Evolutionary conservation across 2,113 vertebrate species (phyloP), one percentile per base, ranked within the genome.

Genomic region (Phasianus colchicus): DNA sequence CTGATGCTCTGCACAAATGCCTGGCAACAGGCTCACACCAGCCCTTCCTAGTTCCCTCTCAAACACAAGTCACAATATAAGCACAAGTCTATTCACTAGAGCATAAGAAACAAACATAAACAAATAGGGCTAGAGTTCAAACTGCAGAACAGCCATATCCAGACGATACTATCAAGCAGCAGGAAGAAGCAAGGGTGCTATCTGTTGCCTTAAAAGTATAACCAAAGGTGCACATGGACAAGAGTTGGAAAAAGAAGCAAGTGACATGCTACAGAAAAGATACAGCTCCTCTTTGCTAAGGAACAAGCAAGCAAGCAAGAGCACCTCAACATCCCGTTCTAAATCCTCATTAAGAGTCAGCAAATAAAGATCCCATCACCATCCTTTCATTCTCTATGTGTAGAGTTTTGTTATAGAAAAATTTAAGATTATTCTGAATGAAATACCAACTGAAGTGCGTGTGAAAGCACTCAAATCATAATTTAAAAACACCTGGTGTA

Each of bases 331-430:
- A 42, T 57, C 24, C n/a, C 5, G 7, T 8, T 7, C 14, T 8
- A 93, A 76, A 88, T 80, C 45, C 11, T 90, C 48, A 43, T 6
- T 40, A 65, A 61, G 16, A 38, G n/a, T n/a, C 57, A 84, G 36
- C 25, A 79, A 81, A 64, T 50, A 70, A 79, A 88, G 25, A 80
- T 5, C 6, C 22, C 40, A 20, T 61, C 57, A 77, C 80, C 13
- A 42, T 61, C n/a, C 43, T 90, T 64, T 69, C 18, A 75, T 36
- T 52, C 64, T 78, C 47, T 12, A 32, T 0, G 1, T 0, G 0
- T 2, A 60, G 32, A 67, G 52, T 32, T 50, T 55, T 29, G 19
- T 83, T 54, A 64, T 27, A 78, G 47, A 60, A 82, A 65, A 0
- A 79, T 75, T 82, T 64, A 50, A 72, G 40, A 65, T 25, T 1